phyloP scores from a whole-genome alignment of 1,140 invertebrate genomes.

The Elymnias hypermnestra region DNA sequence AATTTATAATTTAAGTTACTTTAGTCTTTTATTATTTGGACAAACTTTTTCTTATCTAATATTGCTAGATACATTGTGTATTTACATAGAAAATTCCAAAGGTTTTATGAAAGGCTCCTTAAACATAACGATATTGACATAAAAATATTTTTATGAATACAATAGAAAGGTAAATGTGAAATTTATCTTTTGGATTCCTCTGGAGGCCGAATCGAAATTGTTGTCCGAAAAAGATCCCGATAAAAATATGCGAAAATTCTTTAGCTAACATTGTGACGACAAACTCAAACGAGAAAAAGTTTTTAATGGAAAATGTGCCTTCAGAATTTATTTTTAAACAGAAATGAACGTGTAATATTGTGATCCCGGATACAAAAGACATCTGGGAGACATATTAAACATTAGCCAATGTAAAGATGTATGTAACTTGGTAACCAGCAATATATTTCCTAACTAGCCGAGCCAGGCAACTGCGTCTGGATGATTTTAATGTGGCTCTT shows the following conservation, averaged over 20 bases:
- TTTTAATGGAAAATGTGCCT: no score
- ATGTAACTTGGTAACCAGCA: no score
- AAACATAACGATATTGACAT: not conserved
- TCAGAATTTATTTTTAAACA: not conserved
- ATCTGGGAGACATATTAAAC: conserved; percentile 2
- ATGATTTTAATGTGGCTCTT: no score
- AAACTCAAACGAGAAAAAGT: not conserved
- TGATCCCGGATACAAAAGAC: conserved; percentile 4
- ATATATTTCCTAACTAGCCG: no score
- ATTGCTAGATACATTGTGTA: no score
- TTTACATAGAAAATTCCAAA: no score
- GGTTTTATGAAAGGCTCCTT: not conserved
- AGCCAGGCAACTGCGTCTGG: no score
- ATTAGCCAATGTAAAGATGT: not conserved
- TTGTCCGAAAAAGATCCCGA: not conserved
- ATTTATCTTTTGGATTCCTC: not conserved
- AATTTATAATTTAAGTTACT: no score
- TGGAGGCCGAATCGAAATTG: not conserved
- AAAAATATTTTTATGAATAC: not conserved
- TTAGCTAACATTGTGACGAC: not conserved
- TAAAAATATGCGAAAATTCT: not conserved
- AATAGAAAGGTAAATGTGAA: not conserved
- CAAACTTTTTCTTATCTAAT: no score
- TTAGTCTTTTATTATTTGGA: no score
- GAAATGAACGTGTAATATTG: not conserved